Base-by-base conservation (phyloP, 2,797 vertebrate species). In the Distichodus sexfasciatus region DNA sequence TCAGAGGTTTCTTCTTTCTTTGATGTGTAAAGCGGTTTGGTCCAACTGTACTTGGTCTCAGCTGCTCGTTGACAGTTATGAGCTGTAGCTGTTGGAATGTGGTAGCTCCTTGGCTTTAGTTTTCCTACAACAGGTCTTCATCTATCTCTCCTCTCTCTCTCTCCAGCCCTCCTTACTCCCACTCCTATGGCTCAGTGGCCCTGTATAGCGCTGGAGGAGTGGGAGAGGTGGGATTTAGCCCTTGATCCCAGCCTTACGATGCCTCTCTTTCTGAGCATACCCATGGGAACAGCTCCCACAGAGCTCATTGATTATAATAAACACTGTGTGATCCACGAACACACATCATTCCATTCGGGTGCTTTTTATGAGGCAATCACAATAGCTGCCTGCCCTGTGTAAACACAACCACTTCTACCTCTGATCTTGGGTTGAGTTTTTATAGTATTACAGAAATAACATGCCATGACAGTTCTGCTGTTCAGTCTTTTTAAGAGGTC, bases 251-350 rank as follows among this genome's bases (percentile, higher is more conserved):
- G 43, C 28, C 28, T 64, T 64, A 64, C n/a, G 44, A 11, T 19
- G 24, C 6, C 12, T n/a, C 33, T 15, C 35, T 53, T 38, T 53
- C 47, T 29, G 2, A 12, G 4, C 10, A 15, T 0, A 4, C 47
- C 46, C 14, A 19, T 65, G 62, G 62, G 46, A 64, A 24, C 8
- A 46, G 19, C 10, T 38, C 14, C 19, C 19, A 9, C 44, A 48
- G 31, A 35, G 7, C 19, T 50, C 29, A 64, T 23, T 23, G 46
- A 64, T 64, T 64, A 36, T 35, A 61, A 44, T 61, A 44, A 64
- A 50, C 61, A 50, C 44, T 9, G 2, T 31, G 33, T 23, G 8
- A 50, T 33, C 21, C 33, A 36, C 17, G 38, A 23, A 41, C 51
- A 29, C 26, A 54, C 50, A 54, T 33, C 35, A 23, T 4, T 41